phyloP scores from a whole-genome alignment of 2,797 vertebrate species.

The Furcifer pardalis region DNA sequence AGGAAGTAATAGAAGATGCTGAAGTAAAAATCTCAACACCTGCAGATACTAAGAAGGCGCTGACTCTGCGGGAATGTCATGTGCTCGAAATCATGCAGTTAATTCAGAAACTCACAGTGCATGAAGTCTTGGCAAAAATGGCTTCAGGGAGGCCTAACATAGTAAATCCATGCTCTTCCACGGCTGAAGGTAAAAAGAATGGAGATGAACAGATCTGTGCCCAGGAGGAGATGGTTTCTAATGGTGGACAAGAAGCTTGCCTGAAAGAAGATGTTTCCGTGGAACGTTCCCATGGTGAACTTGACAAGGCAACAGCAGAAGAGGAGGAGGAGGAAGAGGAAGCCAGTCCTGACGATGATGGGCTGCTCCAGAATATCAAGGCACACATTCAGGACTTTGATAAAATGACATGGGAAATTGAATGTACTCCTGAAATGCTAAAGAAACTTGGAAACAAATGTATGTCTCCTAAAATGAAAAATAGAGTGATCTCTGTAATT shows the following conservation, averaged over 20 bases:
- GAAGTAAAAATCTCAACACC: conserved; percentile 36
- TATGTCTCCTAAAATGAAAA: conserved; percentile 74
- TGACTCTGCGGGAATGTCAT: conserved; percentile 70
- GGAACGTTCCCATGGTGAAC: background rate
- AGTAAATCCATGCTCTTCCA: conserved; percentile 19
- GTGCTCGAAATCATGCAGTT: conserved; percentile 70
- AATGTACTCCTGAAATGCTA: conserved; percentile 79
- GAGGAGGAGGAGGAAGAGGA: conserved; percentile 18
- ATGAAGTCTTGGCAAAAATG: conserved; percentile 38
- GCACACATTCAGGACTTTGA: conserved; percentile 75
- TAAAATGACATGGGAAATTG: conserved; percentile 85
- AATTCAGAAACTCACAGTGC: conserved; percentile 69
- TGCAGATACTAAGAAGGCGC: conserved; percentile 38
- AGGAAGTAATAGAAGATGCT: conserved; percentile 27
- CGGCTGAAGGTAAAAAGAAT: conserved; percentile 26
- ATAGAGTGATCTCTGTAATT: conserved; percentile 75
- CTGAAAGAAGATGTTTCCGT: conserved; percentile 15
- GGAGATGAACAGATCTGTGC: background rate
- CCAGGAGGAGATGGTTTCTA: background rate
- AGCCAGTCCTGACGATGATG: conserved; percentile 45
- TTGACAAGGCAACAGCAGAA: background rate
- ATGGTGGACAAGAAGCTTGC: background rate
- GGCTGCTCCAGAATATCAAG: conserved; percentile 56
- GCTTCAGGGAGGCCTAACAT: background rate
- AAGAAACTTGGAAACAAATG: conserved; percentile 78